Conservation (phyloP, 2,797 vertebrate genomes). For the Squalus acanthias region DNA sequence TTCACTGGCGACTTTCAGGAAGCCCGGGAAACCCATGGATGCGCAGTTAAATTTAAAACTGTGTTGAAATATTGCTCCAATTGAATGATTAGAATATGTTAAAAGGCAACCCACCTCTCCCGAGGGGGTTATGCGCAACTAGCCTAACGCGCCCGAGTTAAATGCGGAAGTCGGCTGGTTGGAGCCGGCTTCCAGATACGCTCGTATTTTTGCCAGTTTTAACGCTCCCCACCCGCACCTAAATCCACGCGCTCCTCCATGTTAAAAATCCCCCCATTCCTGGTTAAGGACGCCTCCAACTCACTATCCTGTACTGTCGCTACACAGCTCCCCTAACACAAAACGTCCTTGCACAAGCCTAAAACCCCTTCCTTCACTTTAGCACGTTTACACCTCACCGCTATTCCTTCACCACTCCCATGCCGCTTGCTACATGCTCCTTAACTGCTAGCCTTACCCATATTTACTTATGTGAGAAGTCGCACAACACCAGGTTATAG, state of each 20-base stretch:
- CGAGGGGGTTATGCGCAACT: background rate
- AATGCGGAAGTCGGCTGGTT: background rate
- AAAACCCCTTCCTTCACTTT: background rate
- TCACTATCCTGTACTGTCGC: background rate
- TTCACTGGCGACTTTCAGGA: too few species aligned
- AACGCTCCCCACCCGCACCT: background rate
- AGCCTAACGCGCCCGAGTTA: background rate
- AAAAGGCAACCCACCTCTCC: too few species aligned
- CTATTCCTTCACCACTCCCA: too few species aligned
- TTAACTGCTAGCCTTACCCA: background rate
- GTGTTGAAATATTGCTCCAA: too few species aligned
- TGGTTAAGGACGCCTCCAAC: background rate
- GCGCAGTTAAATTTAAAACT: too few species aligned
- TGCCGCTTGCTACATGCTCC: background rate
- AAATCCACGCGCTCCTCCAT: background rate
- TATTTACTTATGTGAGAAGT: background rate
- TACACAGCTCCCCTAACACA: background rate
- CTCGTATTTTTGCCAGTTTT: background rate
- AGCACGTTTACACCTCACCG: background rate
- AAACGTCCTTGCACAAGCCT: background rate
- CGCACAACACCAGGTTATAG: too few species aligned
- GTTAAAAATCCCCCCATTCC: background rate
- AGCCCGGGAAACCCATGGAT: too few species aligned
- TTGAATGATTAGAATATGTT: too few species aligned
- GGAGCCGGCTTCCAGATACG: background rate